These are phyloP conservation scores for Sphenopsis melanotis DNA, from an alignment of 2,797 vertebrate species.

Conservation along the genomic window DNA sequence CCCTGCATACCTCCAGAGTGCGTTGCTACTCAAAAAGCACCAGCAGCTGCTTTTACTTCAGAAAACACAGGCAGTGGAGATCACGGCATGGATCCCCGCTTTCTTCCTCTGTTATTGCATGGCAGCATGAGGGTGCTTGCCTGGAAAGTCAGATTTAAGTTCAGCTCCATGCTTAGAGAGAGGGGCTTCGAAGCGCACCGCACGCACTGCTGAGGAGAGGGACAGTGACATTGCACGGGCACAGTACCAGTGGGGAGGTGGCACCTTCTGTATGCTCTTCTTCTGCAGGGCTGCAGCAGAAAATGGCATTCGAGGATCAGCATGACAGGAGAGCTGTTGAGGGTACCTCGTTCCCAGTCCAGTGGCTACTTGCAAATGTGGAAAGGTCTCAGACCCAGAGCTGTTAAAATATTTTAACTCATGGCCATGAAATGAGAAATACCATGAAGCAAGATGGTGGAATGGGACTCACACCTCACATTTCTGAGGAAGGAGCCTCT, in stretches of 20 bases:
- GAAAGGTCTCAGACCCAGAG: not conserved
- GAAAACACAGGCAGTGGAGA: not conserved
- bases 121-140: accelerated
- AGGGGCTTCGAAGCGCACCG: accelerated
- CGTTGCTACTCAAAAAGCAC: not conserved
- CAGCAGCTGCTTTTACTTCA: not conserved
- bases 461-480: accelerated
- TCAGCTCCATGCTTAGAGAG: not conserved
- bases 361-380: accelerated
- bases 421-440: not conserved
- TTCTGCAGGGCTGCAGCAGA: not conserved
- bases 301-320: not conserved
- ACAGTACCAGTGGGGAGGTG: accelerated
- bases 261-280: not conserved
- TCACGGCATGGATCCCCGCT: accelerated
- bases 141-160: not conserved
- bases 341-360: not conserved
- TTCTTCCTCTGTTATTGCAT: not conserved
- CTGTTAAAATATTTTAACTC: not conserved
- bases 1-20: accelerated
- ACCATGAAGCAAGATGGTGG: not conserved
- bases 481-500: not conserved
- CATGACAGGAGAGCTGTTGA: not conserved
- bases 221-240: accelerated
- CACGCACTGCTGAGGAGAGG: accelerated